phyloP scores from a whole-genome alignment of 2,113 vertebrate species.

The Oxyura jamaicensis region DNA sequence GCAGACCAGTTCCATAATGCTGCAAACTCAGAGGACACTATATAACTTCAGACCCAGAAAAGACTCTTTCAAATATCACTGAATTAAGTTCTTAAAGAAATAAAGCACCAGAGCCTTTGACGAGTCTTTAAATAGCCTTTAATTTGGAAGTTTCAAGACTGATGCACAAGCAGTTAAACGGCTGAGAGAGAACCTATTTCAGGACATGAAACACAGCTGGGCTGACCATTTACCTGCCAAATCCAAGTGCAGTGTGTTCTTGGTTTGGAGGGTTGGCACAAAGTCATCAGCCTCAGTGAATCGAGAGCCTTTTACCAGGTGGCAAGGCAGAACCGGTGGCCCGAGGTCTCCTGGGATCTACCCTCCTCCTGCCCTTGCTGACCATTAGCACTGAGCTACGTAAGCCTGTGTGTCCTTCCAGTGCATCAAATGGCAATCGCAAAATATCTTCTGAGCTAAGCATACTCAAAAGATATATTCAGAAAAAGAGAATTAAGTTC shows the following conservation, averaged over 20 bases:
- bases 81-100: not conserved
- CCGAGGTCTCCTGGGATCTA: not conserved
- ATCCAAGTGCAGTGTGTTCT: not conserved
- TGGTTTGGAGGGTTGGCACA: not conserved
- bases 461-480: not conserved
- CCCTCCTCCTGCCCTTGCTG: not conserved
- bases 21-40: not conserved
- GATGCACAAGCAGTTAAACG: constrained; percentile 7
- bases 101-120: not conserved
- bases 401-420: not conserved
- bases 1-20: not conserved
- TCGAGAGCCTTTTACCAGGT: not conserved
- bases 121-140: constrained; percentile 40
- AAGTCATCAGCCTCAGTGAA: not conserved
- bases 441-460: not conserved
- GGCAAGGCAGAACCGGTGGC: not conserved
- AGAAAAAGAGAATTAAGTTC: not conserved
- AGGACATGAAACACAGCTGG: not conserved
- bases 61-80: not conserved
- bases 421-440: not conserved
- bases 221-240: not conserved
- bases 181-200: not conserved
- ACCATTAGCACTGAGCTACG: not conserved
- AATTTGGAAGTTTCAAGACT: constrained; percentile 39
- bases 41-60: not conserved